Evolutionary conservation across 2,888 invertebrate species (phyloP).

Genomic region (Eupithecia dodoneata): DNA sequence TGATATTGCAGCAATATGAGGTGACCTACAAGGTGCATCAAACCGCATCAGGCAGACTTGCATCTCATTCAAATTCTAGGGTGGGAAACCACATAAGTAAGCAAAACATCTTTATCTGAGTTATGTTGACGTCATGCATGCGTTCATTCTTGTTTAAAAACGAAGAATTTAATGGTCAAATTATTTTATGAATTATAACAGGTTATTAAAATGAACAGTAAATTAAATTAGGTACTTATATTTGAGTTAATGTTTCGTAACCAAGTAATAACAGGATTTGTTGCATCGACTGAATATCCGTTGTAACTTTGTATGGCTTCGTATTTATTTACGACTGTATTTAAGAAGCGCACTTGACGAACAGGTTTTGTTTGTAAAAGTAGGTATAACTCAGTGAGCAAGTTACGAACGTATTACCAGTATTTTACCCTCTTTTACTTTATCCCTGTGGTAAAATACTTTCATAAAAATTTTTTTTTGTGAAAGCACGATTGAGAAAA

Average conservation of each 20-base stretch:
- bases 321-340: conserved; percentile 8
- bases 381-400: background rate
- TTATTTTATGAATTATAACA: background rate
- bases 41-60: conserved; percentile 31
- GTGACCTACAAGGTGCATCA: conserved; percentile 40
- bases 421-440: no score
- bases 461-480: no score
- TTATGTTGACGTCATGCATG: background rate
- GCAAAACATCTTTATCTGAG: background rate
- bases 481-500: no score
- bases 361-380: background rate
- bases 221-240: conserved; percentile 23
- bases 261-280: conserved; percentile 43
- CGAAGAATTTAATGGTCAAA: background rate
- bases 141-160: background rate
- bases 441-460: no score
- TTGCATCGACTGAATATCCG: conserved; percentile 16
- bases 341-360: background rate
- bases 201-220: background rate
- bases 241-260: conserved; percentile 40
- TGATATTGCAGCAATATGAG: conserved; percentile 17
- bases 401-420: no score
- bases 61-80: conserved; percentile 24
- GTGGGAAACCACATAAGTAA: conserved; percentile 44
- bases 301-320: conserved; percentile 7